phyloP scores from a whole-genome alignment of 92 coral and sea anemone species.

The Metridium senile region DNA sequence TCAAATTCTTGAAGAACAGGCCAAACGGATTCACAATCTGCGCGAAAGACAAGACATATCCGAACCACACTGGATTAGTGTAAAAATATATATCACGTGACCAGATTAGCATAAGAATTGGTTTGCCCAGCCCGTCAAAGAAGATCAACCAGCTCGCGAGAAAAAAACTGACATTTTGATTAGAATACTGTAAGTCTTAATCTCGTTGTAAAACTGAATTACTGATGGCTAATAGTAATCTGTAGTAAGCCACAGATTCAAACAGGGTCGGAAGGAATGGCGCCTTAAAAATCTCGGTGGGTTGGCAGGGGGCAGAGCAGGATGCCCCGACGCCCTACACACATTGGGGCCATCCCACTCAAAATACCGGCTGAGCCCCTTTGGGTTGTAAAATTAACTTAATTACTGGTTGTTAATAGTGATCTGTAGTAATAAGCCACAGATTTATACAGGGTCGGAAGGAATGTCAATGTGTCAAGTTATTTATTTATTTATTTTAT shows the following conservation, averaged over 20 bases:
- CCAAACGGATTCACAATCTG: slow-evolving; percentile 37
- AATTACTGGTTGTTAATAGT: too few species aligned
- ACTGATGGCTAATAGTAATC: not conserved
- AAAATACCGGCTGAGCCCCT: not conserved
- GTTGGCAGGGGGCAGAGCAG: slow-evolving; percentile 7
- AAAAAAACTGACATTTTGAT: not conserved
- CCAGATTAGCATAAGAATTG: slow-evolving; percentile 17
- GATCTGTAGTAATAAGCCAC: too few species aligned
- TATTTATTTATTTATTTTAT: too few species aligned
- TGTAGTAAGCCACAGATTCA: not conserved
- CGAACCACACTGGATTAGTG: slow-evolving; percentile 41
- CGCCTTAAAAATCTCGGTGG: slow-evolving; percentile 1
- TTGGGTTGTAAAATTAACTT: too few species aligned
- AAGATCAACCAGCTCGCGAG: not conserved
- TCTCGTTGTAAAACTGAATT: not conserved
- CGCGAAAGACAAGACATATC: slow-evolving; percentile 25
- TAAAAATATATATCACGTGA: slow-evolving; percentile 46
- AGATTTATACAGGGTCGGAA: too few species aligned
- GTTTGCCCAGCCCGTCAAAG: slow-evolving; percentile 21
- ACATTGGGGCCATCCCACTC: not conserved
- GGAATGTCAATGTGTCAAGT: too few species aligned
- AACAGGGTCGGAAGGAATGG: not conserved
- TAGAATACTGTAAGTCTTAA: not conserved
- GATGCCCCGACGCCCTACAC: not conserved
- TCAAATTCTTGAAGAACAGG: not conserved